A percentile compares a stretch with the other conserved stretches of the same genome.
These are phyloP conservation scores for Drosophila buzzatii DNA, from an alignment of 2,888 invertebrate genomes.

Conservation along the genomic window DNA sequence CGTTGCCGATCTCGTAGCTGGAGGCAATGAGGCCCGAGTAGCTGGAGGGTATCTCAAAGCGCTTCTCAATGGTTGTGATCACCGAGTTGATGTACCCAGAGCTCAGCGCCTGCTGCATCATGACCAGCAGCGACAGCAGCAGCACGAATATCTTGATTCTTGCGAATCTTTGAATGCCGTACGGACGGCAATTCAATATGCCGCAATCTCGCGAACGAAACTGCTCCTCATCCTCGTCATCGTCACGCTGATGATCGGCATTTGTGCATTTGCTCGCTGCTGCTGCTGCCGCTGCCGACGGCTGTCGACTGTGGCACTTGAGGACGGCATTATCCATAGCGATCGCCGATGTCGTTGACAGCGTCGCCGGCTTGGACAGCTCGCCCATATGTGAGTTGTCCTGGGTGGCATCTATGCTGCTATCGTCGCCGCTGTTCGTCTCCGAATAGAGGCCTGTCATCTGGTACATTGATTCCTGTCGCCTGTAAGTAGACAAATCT, in stretches of 20 bases:
- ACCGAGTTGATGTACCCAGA: slow-evolving; percentile 97
- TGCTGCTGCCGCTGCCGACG: slow-evolving; percentile 85
- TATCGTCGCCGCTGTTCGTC: slow-evolving; percentile 87
- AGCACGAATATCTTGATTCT: slow-evolving; percentile 97
- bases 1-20: slow-evolving; percentile 97
- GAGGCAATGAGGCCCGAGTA: slow-evolving; percentile 97
- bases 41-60: slow-evolving; percentile 96
- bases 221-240: slow-evolving; percentile 89
- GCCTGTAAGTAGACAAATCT: slow-evolving; percentile 85
- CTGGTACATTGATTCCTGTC: slow-evolving; percentile 95
- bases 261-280: slow-evolving; percentile 83
- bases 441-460: slow-evolving; percentile 95
- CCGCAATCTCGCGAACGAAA: slow-evolving; percentile 92
- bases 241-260: slow-evolving; percentile 52
- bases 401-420: slow-evolving; percentile 86
- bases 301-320: slow-evolving; percentile 93
- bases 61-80: slow-evolving; percentile 98
- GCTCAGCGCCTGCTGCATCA: slow-evolving; percentile 95
- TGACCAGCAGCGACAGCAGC: slow-evolving; percentile 94
- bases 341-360: slow-evolving; percentile 30
- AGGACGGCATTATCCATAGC: slow-evolving; percentile 78
- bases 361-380: slow-evolving; percentile 3
- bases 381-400: slow-evolving; percentile 83
- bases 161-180: slow-evolving; percentile 94
- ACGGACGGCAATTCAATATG: slow-evolving; percentile 93